Percentiles rank a stretch among this genome's conserved stretches.
These are phyloP conservation scores for Drosophila recens DNA, from an alignment of 2,888 invertebrate species.

Conservation along the genomic window DNA sequence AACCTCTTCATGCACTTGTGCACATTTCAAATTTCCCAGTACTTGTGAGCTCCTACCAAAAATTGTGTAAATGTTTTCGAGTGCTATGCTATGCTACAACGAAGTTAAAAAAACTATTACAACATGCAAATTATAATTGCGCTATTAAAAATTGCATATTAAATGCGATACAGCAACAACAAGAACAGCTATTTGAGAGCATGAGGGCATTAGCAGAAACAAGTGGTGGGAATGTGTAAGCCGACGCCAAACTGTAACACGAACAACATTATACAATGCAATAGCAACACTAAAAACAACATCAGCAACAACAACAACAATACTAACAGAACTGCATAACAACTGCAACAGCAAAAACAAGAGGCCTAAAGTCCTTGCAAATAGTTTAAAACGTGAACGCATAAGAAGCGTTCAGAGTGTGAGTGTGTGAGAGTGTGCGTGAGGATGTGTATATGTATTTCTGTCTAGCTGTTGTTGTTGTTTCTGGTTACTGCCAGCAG, in stretches of 20 bases:
- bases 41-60: slow-evolving; percentile 2
- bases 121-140: slow-evolving; percentile 80
- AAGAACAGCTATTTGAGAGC: slow-evolving; percentile 24
- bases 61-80: slow-evolving; percentile 33
- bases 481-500: slow-evolving; percentile 38
- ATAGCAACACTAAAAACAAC: slow-evolving; percentile 11
- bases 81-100: slow-evolving; percentile 35
- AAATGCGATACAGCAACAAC: slow-evolving; percentile 67
- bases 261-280: slow-evolving; percentile 46
- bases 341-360: slow-evolving; percentile 5
- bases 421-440: neutral
- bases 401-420: slow-evolving; percentile 27
- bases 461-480: slow-evolving; percentile 11
- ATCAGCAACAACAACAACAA: neutral
- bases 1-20: slow-evolving; percentile 1
- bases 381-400: slow-evolving; percentile 62
- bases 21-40: slow-evolving; percentile 31
- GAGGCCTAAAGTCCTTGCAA: slow-evolving; percentile 43
- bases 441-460: neutral
- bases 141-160: slow-evolving; percentile 80
- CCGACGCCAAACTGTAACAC: slow-evolving; percentile 56
- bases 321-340: slow-evolving; percentile 2
- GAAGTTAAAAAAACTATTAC: slow-evolving; percentile 61
- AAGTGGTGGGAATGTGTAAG: slow-evolving; percentile 67
- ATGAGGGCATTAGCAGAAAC: slow-evolving; percentile 43